A percentile compares a stretch with the other conserved stretches of the same genome.
Conservation (phyloP, 1,140 invertebrate genomes). For the Phenacoccus solenopsis region DNA sequence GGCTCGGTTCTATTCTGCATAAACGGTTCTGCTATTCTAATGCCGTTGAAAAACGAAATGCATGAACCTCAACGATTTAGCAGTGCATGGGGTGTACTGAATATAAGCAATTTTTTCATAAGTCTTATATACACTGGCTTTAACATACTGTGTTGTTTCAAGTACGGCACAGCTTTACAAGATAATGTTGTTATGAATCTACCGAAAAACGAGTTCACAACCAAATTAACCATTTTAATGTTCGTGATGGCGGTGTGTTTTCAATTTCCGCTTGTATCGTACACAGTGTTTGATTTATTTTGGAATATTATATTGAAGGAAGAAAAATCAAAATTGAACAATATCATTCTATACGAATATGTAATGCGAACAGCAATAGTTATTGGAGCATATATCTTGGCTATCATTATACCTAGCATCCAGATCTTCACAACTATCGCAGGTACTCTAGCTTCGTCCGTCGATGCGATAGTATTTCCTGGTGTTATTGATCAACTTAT, state of each 20-base stretch:
- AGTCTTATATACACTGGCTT: conserved; percentile 58
- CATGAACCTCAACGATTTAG: conserved; percentile 55
- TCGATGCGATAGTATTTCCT: conserved; percentile 71
- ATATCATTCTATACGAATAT: conserved; percentile 47
- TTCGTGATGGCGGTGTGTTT: conserved; percentile 69
- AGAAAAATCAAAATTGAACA: conserved; percentile 33
- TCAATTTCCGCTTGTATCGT: conserved; percentile 72
- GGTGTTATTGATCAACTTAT: too few species aligned
- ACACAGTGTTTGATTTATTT: conserved; percentile 75
- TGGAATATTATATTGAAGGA: conserved; percentile 51
- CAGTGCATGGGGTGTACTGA: conserved; percentile 56
- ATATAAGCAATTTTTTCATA: conserved; percentile 59
- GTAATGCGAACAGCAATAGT: conserved; percentile 52
- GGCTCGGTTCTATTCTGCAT: conserved; percentile 51
- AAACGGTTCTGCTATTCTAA: conserved; percentile 50
- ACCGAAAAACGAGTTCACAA: conserved; percentile 47
- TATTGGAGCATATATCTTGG: conserved; percentile 58
- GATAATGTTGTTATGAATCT: conserved; percentile 61
- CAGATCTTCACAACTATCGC: conserved; percentile 73
- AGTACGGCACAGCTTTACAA: conserved; percentile 48
- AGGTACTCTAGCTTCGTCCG: conserved; percentile 69
- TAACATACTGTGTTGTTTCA: conserved; percentile 72
- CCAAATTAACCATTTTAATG: conserved; percentile 57
- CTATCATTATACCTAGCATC: conserved; percentile 62
- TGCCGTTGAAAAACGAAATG: conserved; percentile 79